Base-by-base conservation (phyloP, 2,113 vertebrate genomes). In the Myiopsitta monachus region DNA sequence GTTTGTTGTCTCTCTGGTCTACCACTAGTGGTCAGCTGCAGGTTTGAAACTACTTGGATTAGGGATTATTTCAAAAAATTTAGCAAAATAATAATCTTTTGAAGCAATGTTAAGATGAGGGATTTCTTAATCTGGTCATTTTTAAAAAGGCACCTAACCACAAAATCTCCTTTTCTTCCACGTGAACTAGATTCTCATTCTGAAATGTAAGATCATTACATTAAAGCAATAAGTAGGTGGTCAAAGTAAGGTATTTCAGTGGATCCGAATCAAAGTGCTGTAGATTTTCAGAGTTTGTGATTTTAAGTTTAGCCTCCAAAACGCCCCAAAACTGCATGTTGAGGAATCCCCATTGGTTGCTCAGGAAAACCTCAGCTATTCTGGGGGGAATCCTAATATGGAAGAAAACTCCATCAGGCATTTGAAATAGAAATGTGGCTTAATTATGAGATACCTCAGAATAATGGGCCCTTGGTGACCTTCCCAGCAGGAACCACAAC, bases 1-100 rank as follows among this genome's bases (percentile, higher is more conserved):
- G 70, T 87, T 83, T 88, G 83, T 92, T 77, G 68, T 74, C 72
- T 84, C 94, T 95, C 70, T 88, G 82, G 78, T 83, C 74, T 94
- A 47, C 86, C 6, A 0, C 14, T 49, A 9, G 36, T 7, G 18
- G 41, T 75, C 38, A 21, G n/a, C 19, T 36, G 22, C 44, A 66
- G 11, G 16, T 57, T 82, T n/a, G 52, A 75, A 67, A 41, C 2
- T 11, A 7, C 7, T 10, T 62, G 49, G 43, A 16, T 85, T 43
- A 43, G 30, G 15, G n/a, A n/a, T 43, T 68, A 13, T 55, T 64
- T 1, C 3, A 19, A 28, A 74, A 49, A 31, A 3, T 6, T 1
- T 26, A 64, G 13, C 47, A 30, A 54, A 79, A 2, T 27, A 14
- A 5, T 9, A 27, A 19, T 62, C 26, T 8, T 63, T 67, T 22